A percentile compares a stretch with the other conserved stretches of the same genome.
phyloP scores from a whole-genome alignment of 2,797 vertebrate species.

The Sylvia borin region DNA sequence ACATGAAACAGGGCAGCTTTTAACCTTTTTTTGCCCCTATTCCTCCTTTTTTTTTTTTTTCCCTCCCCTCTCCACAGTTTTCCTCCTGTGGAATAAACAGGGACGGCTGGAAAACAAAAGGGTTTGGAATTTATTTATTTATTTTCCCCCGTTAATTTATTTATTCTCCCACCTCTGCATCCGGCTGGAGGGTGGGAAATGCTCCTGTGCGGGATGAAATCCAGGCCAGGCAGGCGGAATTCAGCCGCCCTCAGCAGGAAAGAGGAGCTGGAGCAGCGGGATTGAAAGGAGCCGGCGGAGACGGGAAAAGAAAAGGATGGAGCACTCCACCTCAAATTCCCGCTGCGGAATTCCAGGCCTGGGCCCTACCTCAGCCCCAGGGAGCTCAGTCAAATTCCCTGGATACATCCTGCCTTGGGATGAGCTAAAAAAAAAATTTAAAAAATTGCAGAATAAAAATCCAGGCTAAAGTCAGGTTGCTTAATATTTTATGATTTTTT shows the following conservation, averaged over 20 bases:
- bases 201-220: conserved; percentile 27
- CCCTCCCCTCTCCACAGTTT: fast-evolving
- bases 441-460: background rate
- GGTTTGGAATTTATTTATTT: background rate
- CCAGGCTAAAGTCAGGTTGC: fast-evolving
- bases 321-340: background rate
- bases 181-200: background rate
- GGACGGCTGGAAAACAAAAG: background rate
- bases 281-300: background rate
- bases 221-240: conserved; percentile 52
- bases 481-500: background rate
- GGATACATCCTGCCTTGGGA: background rate
- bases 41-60: background rate
- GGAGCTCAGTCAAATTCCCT: background rate
- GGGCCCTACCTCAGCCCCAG: background rate
- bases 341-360: background rate
- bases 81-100: background rate
- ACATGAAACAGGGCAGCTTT: fast-evolving
- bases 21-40: background rate
- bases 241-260: conserved; percentile 59
- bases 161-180: background rate
- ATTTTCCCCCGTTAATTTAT: background rate
- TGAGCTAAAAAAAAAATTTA: background rate
- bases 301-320: conserved; percentile 17
- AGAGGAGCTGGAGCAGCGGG: conserved; percentile 34